phyloP scores from a whole-genome alignment of 2,797 vertebrate genomes.

The Girardinus metallicus region DNA sequence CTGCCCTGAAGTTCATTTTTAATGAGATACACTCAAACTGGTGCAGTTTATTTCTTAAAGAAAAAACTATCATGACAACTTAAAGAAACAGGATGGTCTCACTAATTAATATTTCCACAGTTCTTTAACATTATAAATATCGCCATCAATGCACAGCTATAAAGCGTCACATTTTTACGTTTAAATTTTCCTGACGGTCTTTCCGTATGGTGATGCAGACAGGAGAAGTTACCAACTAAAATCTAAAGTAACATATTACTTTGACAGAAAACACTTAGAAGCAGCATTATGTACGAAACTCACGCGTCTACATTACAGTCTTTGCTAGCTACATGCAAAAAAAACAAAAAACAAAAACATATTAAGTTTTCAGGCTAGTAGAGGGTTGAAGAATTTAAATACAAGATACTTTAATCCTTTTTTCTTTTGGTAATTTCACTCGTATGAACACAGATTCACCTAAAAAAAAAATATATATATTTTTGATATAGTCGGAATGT shows the following conservation, averaged over 20 bases:
- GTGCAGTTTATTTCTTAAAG: slow-evolving; percentile 10
- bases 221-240: background rate
- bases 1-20: slow-evolving; percentile 21
- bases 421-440: background rate
- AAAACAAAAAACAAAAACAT: no score
- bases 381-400: background rate
- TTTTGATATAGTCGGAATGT: no score
- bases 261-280: background rate
- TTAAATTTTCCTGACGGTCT: background rate
- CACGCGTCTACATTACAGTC: background rate
- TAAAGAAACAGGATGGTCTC: background rate
- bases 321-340: background rate
- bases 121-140: background rate
- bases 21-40: slow-evolving; percentile 32
- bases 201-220: background rate
- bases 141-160: background rate
- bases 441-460: background rate
- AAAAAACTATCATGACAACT: background rate
- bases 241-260: background rate
- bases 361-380: no score
- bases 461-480: background rate
- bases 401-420: background rate
- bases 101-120: background rate
- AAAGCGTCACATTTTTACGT: background rate
- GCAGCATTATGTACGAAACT: background rate